Conservation (phyloP, 2,888 invertebrate genomes). For the Belgica antarctica region DNA sequence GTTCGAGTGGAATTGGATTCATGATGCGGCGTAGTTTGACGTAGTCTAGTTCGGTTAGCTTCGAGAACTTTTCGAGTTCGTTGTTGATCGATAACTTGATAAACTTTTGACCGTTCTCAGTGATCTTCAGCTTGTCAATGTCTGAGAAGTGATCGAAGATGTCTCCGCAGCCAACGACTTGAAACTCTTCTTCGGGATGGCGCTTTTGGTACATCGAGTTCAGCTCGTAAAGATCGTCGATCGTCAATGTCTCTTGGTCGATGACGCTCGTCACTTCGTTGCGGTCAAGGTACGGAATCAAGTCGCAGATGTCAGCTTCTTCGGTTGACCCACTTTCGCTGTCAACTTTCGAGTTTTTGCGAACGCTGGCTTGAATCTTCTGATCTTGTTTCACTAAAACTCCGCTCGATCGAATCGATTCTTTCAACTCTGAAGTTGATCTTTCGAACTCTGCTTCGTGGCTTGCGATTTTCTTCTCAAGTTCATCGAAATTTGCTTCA, state of each 20-base stretch:
- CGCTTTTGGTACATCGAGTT: constrained; percentile 13
- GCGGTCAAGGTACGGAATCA: constrained; percentile 47
- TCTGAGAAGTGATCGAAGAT: constrained; percentile 55
- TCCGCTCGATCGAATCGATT: constrained; percentile 50
- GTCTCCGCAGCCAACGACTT: constrained; percentile 52
- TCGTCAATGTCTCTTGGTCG: background rate
- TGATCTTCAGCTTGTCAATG: constrained; percentile 45
- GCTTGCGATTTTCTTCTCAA: constrained; percentile 45
- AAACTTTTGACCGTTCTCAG: constrained; percentile 37
- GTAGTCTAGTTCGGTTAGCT: background rate
- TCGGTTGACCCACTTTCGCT: no score
- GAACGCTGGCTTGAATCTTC: constrained; percentile 46
- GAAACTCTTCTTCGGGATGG: constrained; percentile 48
- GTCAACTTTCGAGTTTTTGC: constrained; percentile 28
- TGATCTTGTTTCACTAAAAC: constrained; percentile 50
- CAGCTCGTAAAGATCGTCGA: constrained; percentile 31
- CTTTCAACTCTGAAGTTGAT: constrained; percentile 50
- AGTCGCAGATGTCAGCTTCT: constrained; percentile 26
- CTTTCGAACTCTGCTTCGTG: constrained; percentile 49
- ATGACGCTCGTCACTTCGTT: constrained; percentile 41
- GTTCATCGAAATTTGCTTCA: constrained; percentile 42
- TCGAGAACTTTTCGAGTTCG: constrained; percentile 21
- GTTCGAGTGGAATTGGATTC: constrained; percentile 49
- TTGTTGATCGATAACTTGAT: constrained; percentile 37
- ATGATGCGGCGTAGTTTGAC: background rate